Base-by-base conservation (phyloP, 2,797 vertebrate species). In the Diplodus puntazzo region DNA sequence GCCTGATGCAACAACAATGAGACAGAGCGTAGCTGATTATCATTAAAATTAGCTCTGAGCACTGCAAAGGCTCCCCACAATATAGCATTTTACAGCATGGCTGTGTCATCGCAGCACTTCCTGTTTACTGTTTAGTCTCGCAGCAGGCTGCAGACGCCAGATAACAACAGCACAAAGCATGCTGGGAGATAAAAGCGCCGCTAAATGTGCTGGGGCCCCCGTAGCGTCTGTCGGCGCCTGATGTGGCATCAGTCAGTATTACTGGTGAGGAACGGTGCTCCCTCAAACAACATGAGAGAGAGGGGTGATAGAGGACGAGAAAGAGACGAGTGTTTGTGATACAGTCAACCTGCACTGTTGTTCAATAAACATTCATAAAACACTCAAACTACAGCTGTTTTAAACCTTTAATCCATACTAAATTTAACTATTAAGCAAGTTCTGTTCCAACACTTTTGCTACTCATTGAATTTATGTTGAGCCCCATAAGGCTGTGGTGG, bases 121-220 rank as follows among this genome's bases (percentile, higher is more conserved):
- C 87, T 88, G 83, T 92, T 91, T 88, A 90, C 90, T 46, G 79
- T 86, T 91, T 85, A 84, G 80, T 89, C 84, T 84, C 85, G 48
- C 80, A 84, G 91, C 87, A 86, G 84, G 90, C 94, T 94, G 93
- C 90, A 92, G 82, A 81, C 73, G 16, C 70, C 71, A 90, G 93
- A 94, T 94, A 94, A 93, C 87, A 86, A 81, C 79, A 49, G 65
- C 87, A 92, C 86, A 94, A 93, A 89, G 91, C 91, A 89, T 91
- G 84, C 90, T 88, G 88, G 88, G 88, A 90, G 92, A 92, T 93
- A 90, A 93, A 88, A 88, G 85, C 21, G 11, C 76, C 69, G 68
- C 74, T 72, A 88, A 88, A 91, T 85, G 75, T 66, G 83, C 69
- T n/a, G 78, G 84, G 75, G 84, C 69, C 77, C 82, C 83, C 17